These are phyloP conservation scores for Chouioia cunea DNA, from an alignment of 2,888 invertebrate genomes.

Conservation along the genomic window DNA sequence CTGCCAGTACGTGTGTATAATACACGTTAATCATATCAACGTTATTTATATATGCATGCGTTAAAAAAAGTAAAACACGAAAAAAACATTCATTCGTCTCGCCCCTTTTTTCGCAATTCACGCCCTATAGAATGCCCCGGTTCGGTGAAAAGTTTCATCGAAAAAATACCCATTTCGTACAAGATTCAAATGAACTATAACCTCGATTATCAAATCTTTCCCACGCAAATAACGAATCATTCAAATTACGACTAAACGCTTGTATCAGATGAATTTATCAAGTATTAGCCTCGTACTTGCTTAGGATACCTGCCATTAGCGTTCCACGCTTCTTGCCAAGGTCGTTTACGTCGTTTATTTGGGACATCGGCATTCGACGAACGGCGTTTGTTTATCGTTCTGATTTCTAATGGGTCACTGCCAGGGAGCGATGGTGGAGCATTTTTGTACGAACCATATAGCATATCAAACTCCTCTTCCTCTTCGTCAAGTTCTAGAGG, in stretches of 20 bases:
- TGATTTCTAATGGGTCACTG: constrained; percentile 41
- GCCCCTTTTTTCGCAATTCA: constrained; percentile 2
- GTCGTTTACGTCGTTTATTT: constrained; percentile 58
- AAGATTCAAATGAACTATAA: too few relatives aligned
- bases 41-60: constrained; percentile 1
- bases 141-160: constrained; percentile 31
- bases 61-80: constrained; percentile 35
- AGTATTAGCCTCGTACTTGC: constrained; percentile 63
- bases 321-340: constrained; percentile 64
- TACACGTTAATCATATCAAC: not conserved
- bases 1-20: constrained; percentile 48
- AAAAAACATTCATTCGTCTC: constrained; percentile 7
- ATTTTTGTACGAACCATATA: constrained; percentile 22
- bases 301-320: constrained; percentile 65
- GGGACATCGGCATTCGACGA: constrained; percentile 37
- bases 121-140: constrained; percentile 4
- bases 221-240: too few relatives aligned
- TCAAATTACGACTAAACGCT: too few relatives aligned
- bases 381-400: constrained; percentile 53
- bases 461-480: constrained; percentile 18
- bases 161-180: constrained; percentile 2
- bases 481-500: constrained; percentile 36
- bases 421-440: constrained; percentile 18
- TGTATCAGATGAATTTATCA: too few relatives aligned
- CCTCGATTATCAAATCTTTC: too few relatives aligned